Evolutionary conservation across 2,888 invertebrate species (phyloP).

Genomic region (Iphiclides podalirius): DNA sequence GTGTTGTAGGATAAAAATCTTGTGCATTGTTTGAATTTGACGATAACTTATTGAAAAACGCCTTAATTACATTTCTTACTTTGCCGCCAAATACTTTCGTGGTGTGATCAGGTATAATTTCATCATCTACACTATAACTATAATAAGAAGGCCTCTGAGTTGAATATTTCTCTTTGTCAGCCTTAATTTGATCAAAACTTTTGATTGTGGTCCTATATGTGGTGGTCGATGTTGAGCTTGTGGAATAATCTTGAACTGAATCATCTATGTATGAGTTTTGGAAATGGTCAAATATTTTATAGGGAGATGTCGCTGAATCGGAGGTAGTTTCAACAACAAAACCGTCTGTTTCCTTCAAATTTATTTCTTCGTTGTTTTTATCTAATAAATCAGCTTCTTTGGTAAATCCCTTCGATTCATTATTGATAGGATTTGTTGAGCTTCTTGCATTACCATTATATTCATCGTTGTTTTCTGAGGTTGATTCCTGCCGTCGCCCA

Average conservation of each 20-base stretch:
- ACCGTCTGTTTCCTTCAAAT: constrained; percentile 29
- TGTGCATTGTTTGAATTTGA: constrained; percentile 46
- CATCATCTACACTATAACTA: constrained; percentile 61
- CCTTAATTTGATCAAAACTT: constrained; percentile 31
- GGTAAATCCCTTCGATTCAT: not conserved
- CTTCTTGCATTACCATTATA: constrained; percentile 44
- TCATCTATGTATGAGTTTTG: constrained; percentile 34
- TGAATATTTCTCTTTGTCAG: constrained; percentile 37
- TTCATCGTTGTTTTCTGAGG: constrained; percentile 37
- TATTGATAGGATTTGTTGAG: constrained; percentile 3
- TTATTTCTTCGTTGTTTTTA: constrained; percentile 28
- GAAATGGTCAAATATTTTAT: constrained; percentile 42
- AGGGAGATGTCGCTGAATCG: constrained; percentile 73
- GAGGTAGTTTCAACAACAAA: constrained; percentile 53
- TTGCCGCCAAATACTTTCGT: constrained; percentile 65
- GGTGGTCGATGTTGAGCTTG: constrained; percentile 42
- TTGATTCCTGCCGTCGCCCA: constrained; percentile 54
- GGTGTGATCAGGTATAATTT: constrained; percentile 57
- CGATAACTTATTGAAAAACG: constrained; percentile 56
- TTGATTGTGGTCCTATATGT: constrained; percentile 38
- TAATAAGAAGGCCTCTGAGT: constrained; percentile 55
- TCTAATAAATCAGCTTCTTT: constrained; percentile 33
- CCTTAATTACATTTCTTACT: constrained; percentile 63
- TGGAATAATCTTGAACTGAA: constrained; percentile 37
- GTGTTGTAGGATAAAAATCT: constrained; percentile 24